Conservation (phyloP, 2,113 vertebrate genomes). For the Ictalurus punctatus region DNA sequence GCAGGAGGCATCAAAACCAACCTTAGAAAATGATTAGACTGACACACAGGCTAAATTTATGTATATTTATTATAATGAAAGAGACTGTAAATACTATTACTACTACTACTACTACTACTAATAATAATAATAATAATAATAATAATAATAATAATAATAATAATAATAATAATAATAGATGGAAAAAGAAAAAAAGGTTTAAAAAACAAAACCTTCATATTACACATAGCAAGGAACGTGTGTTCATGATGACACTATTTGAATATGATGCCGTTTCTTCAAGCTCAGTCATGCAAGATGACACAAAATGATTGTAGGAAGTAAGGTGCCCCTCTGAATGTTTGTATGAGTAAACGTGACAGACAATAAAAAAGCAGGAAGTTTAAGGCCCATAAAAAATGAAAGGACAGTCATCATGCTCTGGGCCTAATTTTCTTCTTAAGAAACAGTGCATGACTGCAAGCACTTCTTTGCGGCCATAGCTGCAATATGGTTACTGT, state of each 20-base stretch:
- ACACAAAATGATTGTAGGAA: conserved; percentile 13
- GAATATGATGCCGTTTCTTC: conserved; percentile 23
- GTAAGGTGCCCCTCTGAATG: conserved; percentile 2
- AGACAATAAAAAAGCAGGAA: not conserved
- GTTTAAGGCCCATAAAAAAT: not conserved
- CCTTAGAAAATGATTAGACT: conserved; percentile 63
- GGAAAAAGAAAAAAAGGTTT: not conserved
- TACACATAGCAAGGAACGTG: not conserved
- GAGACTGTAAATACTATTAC: not conserved
- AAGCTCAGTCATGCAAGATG: conserved; percentile 22
- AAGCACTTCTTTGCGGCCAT: conserved; percentile 30
- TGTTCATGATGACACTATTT: not conserved
- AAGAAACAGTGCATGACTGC: conserved; percentile 41
- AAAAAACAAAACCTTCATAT: not conserved
- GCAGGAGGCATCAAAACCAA: conserved; percentile 13
- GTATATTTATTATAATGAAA: conserved; percentile 32
- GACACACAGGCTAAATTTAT: conserved; percentile 68
- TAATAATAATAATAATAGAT: conserved; percentile 5
- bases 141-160: conserved; percentile 4
- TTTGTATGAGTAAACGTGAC: conserved; percentile 42
- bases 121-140: not conserved
- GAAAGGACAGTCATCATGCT: conserved; percentile 48
- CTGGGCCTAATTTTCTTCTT: conserved; percentile 58
- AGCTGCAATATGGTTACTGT: conserved; percentile 14
- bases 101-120: not conserved